Conservation (phyloP, 2,797 vertebrate species). For the Tinamus major region DNA sequence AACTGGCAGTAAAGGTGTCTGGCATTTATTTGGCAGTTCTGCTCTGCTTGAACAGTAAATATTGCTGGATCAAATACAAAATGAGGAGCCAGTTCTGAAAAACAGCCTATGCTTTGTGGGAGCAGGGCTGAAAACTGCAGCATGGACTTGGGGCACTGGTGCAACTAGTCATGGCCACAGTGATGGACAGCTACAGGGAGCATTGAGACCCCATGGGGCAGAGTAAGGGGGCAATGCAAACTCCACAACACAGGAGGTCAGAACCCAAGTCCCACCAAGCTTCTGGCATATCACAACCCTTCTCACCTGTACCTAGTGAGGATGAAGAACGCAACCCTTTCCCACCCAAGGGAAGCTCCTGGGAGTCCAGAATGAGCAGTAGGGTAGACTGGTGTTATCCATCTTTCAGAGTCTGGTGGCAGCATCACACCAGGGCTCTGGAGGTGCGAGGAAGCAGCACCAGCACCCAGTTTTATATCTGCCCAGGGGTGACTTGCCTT, state of each 20-base stretch:
- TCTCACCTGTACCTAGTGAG: not conserved
- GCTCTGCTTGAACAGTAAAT: not conserved
- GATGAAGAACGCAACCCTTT: not conserved
- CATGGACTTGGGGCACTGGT: not conserved
- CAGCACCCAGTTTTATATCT: not conserved
- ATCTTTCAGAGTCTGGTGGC: not conserved
- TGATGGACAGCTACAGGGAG: fast-evolving
- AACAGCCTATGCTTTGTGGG: not conserved
- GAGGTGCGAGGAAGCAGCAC: not conserved
- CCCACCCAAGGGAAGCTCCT: fast-evolving
- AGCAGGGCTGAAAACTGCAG: not conserved
- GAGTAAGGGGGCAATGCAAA: not conserved
- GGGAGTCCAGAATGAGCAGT: not conserved
- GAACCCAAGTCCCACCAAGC: not conserved
- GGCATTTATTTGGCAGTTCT: not conserved
- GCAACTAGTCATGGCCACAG: not conserved
- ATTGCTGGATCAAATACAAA: not conserved
- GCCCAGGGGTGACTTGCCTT: not conserved
- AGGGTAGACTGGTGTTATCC: not conserved
- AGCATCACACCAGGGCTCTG: not conserved
- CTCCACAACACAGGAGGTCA: fast-evolving
- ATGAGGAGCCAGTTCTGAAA: not conserved
- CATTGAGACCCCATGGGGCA: not conserved
- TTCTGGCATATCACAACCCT: not conserved
- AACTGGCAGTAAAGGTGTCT: slow-evolving; percentile 8